Evolutionary conservation across 2,888 invertebrate species (phyloP).

Genomic region (Synergus laeviventris): DNA sequence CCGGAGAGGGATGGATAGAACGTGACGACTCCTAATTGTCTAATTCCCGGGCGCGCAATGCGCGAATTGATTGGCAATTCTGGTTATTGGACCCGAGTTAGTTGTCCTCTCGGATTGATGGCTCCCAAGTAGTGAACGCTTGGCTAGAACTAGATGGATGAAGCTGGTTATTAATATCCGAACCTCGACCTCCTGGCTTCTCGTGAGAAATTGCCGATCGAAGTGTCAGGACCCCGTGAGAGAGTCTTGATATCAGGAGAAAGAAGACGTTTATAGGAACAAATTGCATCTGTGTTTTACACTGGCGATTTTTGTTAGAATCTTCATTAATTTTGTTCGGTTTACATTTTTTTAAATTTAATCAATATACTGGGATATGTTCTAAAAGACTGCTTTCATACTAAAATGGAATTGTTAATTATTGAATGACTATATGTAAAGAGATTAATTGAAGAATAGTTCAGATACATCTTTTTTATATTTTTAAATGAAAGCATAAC

Average conservation of each 20-base stretch:
- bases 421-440: not conserved
- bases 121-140: slow-evolving; percentile 30
- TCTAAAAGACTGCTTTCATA: not conserved
- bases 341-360: not conserved
- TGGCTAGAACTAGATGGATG: slow-evolving; percentile 43
- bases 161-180: slow-evolving; percentile 59
- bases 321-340: not conserved
- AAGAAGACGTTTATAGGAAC: not conserved
- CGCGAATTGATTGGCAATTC: slow-evolving; percentile 73
- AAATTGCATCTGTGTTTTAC: not conserved
- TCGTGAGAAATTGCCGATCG: slow-evolving; percentile 50
- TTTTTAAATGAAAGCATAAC: no score
- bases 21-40: slow-evolving; percentile 76
- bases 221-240: slow-evolving; percentile 40
- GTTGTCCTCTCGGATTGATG: slow-evolving; percentile 56
- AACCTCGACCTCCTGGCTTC: slow-evolving; percentile 35
- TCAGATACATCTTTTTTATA: no score
- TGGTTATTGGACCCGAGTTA: slow-evolving; percentile 58
- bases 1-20: slow-evolving; percentile 58
- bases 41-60: slow-evolving; percentile 74
- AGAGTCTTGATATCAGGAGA: not conserved
- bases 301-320: not conserved
- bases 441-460: no score
- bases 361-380: not conserved
- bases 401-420: not conserved